A percentile compares a stretch with the other conserved stretches of the same genome.
Evolutionary conservation across 2,113 vertebrate genomes (phyloP).

Genomic region (Coregonus clupeaformis): DNA sequence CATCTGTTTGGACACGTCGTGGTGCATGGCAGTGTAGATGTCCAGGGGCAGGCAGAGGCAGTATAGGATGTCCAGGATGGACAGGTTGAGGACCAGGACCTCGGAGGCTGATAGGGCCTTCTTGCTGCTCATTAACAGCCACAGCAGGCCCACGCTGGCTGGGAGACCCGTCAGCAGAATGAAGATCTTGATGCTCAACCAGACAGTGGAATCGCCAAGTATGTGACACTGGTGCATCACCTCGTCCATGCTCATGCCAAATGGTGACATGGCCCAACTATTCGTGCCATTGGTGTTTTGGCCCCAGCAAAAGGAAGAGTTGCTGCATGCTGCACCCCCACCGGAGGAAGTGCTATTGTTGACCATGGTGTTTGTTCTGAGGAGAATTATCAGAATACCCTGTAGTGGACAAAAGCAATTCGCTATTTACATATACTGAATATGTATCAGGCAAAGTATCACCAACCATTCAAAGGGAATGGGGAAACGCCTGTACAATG

Average conservation of each 20-base stretch:
- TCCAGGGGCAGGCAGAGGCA: constrained; percentile 38
- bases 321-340: neutral
- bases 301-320: neutral
- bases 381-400: neutral
- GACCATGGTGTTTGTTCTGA: constrained; percentile 7
- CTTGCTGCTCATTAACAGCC: constrained; percentile 39
- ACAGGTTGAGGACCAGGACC: constrained; percentile 48
- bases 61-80: constrained; percentile 35
- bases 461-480: too few relatives aligned
- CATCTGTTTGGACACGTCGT: neutral
- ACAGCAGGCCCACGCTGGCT: constrained; percentile 38
- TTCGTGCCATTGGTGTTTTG: too few relatives aligned
- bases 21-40: neutral
- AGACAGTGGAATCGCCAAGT: neutral
- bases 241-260: neutral
- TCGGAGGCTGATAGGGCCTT: constrained; percentile 41
- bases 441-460: neutral
- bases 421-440: too few relatives aligned
- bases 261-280: neutral
- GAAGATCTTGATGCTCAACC: constrained; percentile 25
- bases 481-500: too few relatives aligned
- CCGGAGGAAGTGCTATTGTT: constrained; percentile 2
- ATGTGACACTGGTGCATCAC: constrained; percentile 11
- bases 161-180: constrained; percentile 23
- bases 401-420: neutral